Percentiles rank a stretch among this genome's conserved stretches.
These are phyloP conservation scores for Laspeyria flexula DNA, from an alignment of 2,888 invertebrate genomes.

Conservation along the genomic window DNA sequence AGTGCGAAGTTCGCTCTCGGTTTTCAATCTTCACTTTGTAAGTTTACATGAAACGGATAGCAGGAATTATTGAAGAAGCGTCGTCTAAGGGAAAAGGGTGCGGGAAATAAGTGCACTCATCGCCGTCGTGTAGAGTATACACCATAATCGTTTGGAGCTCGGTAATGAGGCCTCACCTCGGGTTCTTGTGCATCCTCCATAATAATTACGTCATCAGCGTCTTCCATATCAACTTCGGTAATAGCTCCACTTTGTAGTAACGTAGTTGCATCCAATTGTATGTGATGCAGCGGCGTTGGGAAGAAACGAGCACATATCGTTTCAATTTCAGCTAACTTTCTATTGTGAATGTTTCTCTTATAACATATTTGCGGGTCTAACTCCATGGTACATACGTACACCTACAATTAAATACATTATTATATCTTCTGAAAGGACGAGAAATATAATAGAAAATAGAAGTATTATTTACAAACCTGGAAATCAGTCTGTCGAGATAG, in stretches of 20 bases:
- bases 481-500: slow-evolving; percentile 94
- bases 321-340: slow-evolving; percentile 92
- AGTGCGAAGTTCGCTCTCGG: neutral
- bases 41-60: neutral
- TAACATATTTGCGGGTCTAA: slow-evolving; percentile 91
- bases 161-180: slow-evolving; percentile 71
- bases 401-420: slow-evolving; percentile 83
- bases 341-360: slow-evolving; percentile 94
- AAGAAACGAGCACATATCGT: slow-evolving; percentile 90
- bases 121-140: slow-evolving; percentile 8
- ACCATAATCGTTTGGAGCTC: slow-evolving; percentile 23
- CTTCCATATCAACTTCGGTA: slow-evolving; percentile 94
- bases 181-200: slow-evolving; percentile 73
- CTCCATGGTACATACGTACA: slow-evolving; percentile 95
- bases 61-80: neutral
- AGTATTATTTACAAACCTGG: slow-evolving; percentile 85
- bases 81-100: neutral
- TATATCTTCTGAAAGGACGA: neutral
- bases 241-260: slow-evolving; percentile 94
- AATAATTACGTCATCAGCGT: slow-evolving; percentile 81
- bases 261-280: slow-evolving; percentile 92
- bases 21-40: neutral
- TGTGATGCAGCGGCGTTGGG: slow-evolving; percentile 92
- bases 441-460: neutral
- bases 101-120: neutral